Percentiles rank a stretch among this genome's conserved stretches.
Evolutionary conservation across 1,140 invertebrate species (phyloP).

Genomic region (Tribolium madens): DNA sequence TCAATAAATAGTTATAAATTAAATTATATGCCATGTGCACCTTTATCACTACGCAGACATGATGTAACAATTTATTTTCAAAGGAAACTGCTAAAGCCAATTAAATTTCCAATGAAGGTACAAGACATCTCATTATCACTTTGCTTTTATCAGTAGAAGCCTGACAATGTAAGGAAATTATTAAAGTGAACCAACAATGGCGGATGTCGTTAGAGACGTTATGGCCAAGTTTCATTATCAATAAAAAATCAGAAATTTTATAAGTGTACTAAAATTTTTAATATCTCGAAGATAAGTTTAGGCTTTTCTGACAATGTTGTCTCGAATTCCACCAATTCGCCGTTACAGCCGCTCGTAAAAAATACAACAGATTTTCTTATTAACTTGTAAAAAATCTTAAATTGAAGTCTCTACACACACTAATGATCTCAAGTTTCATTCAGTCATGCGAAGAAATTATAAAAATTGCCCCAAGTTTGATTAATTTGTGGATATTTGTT

Average conservation of each 20-base stretch:
- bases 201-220: background rate
- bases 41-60: conserved; percentile 36
- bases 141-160: conserved; percentile 32
- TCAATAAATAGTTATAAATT: conserved; percentile 38
- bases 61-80: conserved; percentile 43
- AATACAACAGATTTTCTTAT: background rate
- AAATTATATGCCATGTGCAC: conserved; percentile 24
- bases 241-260: conserved; percentile 1
- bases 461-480: background rate
- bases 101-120: conserved; percentile 43
- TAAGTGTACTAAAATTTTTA: background rate
- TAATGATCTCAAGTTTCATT: background rate
- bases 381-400: background rate
- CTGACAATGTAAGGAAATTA: conserved; percentile 21
- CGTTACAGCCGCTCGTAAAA: background rate
- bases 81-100: conserved; percentile 34
- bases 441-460: background rate
- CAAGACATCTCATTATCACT: conserved; percentile 40
- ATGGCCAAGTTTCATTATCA: background rate
- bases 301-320: background rate
- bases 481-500: background rate
- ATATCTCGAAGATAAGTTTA: background rate
- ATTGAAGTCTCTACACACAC: no score
- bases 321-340: background rate
- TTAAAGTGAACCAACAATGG: conserved; percentile 10